A percentile compares a stretch with the other conserved stretches of the same genome.
Evolutionary conservation across 2,797 vertebrate genomes (phyloP).

Genomic region (Anniella stebbinsi): DNA sequence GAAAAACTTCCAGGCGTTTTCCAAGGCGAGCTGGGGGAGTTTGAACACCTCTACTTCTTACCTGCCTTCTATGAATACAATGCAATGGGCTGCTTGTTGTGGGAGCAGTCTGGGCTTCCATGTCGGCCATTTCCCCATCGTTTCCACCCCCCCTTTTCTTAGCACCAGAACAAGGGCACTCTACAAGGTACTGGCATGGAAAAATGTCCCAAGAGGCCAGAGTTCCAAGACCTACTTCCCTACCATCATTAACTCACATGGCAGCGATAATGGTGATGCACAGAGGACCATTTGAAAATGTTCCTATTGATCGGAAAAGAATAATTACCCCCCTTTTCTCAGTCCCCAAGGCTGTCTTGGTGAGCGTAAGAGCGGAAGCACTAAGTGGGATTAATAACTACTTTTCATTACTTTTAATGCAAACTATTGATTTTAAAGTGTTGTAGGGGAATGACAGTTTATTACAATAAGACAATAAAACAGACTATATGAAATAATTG

Average conservation of each 20-base stretch:
- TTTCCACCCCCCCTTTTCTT: too few relatives aligned
- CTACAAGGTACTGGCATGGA: neutral
- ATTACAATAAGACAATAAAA: conserved; percentile 84
- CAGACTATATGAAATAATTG: conserved; percentile 84
- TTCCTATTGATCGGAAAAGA: conserved; percentile 79
- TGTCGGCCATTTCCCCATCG: too few relatives aligned
- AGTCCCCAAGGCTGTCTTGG: conserved; percentile 67
- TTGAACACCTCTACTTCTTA: too few relatives aligned
- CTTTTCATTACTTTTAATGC: conserved; percentile 84
- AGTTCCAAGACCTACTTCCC: conserved; percentile 22
- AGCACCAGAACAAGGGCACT: neutral
- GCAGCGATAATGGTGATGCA: conserved; percentile 31
- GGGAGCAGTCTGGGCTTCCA: neutral
- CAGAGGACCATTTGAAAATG: conserved; percentile 66
- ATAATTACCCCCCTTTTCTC: conserved; percentile 76
- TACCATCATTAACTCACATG: neutral
- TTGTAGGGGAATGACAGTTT: conserved; percentile 80
- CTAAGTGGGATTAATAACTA: conserved; percentile 81
- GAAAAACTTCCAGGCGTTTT: too few relatives aligned
- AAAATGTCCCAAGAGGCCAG: conserved; percentile 1
- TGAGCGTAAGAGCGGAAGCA: conserved; percentile 75
- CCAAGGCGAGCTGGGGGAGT: too few relatives aligned
- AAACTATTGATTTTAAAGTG: conserved; percentile 85
- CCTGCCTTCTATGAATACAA: neutral
- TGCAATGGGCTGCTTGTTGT: neutral